A percentile compares a stretch with the other conserved stretches of the same genome.
phyloP scores from a whole-genome alignment of 2,797 vertebrate species.

The Limnodromus scolopaceus region DNA sequence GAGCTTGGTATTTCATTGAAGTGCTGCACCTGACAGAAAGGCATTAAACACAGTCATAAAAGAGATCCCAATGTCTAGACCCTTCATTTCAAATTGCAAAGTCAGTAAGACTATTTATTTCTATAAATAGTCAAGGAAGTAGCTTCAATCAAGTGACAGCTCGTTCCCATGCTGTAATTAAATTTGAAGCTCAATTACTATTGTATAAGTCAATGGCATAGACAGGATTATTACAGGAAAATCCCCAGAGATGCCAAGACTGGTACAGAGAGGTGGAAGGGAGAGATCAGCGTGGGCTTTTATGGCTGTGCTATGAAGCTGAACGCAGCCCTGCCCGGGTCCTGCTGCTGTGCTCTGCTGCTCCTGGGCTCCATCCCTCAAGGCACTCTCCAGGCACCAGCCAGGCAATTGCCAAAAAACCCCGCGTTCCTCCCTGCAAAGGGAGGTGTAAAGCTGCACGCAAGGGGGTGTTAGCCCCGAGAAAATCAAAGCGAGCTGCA shows the following conservation, averaged over 20 bases:
- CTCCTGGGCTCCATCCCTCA: neutral
- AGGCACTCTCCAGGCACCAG: too few relatives aligned
- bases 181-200: conserved; percentile 55
- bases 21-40: neutral
- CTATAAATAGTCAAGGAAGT: conserved; percentile 41
- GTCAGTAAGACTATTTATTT: neutral
- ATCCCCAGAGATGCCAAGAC: neutral
- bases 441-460: neutral
- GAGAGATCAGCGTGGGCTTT: neutral
- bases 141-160: conserved; percentile 16
- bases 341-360: neutral
- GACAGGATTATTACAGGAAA: conserved; percentile 19
- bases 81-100: neutral
- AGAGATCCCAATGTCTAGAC: neutral
- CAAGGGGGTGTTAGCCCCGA: neutral
- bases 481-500: neutral
- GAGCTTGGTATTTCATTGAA: neutral
- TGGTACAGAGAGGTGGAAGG: neutral
- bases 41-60: neutral
- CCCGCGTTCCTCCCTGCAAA: neutral
- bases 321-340: neutral
- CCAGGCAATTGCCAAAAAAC: neutral
- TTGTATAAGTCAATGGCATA: neutral
- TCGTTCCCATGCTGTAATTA: conserved; percentile 47
- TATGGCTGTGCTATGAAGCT: neutral